These are phyloP conservation scores for Pachyrhynchus sulphureomaculatus DNA, from an alignment of 1,140 invertebrate genomes.

Conservation along the genomic window DNA sequence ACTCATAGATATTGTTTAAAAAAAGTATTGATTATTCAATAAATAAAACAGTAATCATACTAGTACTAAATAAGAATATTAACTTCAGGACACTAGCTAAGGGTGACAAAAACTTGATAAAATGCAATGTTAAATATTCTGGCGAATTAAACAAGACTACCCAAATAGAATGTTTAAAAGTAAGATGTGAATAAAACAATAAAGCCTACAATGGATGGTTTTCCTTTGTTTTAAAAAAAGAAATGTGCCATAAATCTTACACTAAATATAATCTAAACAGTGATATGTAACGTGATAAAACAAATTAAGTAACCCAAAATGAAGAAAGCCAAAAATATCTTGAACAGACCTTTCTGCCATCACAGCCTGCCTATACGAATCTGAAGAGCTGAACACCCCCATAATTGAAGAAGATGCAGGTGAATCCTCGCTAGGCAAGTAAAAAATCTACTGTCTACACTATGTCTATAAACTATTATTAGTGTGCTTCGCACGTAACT, in stretches of 20 bases:
- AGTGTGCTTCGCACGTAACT: background rate
- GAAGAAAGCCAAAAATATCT: background rate
- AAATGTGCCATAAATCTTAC: background rate
- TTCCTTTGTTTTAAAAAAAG: background rate
- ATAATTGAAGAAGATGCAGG: constrained; percentile 23
- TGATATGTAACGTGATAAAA: background rate
- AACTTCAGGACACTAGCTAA: no score
- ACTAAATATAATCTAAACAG: background rate
- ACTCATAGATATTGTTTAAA: no score
- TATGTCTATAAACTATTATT: constrained; percentile 12
- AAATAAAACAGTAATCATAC: no score
- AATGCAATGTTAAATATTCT: no score
- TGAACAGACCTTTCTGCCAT: constrained; percentile 24
- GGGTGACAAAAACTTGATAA: no score
- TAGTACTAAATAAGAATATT: no score
- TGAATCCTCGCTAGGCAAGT: constrained; percentile 28
- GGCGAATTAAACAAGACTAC: no score
- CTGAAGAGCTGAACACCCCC: constrained; percentile 27
- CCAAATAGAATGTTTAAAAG: no score
- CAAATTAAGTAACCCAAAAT: background rate
- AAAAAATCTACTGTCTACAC: constrained; percentile 29
- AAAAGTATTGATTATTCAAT: no score
- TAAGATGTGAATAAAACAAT: no score
- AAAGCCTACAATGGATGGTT: background rate
- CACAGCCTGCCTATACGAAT: constrained; percentile 12